Evolutionary conservation across 92 coral and sea anemone genomes (phyloP).

Genomic region (Epizoanthus scotinus): DNA sequence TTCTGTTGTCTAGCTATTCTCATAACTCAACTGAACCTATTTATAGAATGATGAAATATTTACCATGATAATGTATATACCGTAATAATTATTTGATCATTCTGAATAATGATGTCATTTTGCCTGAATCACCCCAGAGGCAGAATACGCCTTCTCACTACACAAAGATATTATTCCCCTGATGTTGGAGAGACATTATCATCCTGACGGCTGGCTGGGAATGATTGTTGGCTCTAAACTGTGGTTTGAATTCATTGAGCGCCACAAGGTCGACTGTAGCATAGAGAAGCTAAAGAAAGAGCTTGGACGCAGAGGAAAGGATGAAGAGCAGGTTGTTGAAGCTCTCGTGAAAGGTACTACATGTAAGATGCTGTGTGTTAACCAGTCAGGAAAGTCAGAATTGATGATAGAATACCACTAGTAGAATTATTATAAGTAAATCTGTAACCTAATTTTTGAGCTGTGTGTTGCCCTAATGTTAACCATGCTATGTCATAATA

Average conservation of each 20-base stretch:
- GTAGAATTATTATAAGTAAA: no score
- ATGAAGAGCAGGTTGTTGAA: conserved; percentile 17
- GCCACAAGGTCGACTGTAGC: conserved; percentile 55
- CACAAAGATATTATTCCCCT: conserved; percentile 77
- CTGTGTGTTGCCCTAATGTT: no score
- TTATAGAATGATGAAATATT: not conserved
- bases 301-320: conserved; percentile 68
- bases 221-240: conserved; percentile 83
- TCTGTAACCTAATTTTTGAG: no score
- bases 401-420: no score
- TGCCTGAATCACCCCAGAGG: conserved; percentile 56
- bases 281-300: conserved; percentile 65
- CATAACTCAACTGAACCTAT: no score
- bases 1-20: no score
- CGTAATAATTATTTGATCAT: no score
- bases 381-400: no score
- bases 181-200: conserved; percentile 76
- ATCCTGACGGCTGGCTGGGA: conserved; percentile 90
- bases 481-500: no score
- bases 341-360: conserved; percentile 2
- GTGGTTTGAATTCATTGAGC: conserved; percentile 78
- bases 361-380: not conserved
- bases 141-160: conserved; percentile 81
- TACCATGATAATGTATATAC: not conserved
- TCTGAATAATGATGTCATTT: not conserved